Evolutionary conservation across 2,113 vertebrate species (phyloP).

Genomic region (Burhinus bistriatus): DNA sequence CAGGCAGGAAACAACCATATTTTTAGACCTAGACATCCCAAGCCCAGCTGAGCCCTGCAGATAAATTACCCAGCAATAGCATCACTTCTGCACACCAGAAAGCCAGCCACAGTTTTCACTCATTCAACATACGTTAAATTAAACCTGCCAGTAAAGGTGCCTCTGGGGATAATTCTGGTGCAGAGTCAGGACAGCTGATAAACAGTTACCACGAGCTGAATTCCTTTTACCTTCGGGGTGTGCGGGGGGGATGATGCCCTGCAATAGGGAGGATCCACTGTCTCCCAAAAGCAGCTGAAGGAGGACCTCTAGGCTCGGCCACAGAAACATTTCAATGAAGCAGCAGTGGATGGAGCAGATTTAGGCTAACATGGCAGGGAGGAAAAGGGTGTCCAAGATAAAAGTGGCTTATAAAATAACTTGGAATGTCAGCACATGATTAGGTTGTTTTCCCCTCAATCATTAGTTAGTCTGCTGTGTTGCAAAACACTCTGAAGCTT

Average conservation of each 20-base stretch:
- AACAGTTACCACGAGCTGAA: not conserved
- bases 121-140: not conserved
- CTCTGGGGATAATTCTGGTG: not conserved
- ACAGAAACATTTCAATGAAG: not conserved
- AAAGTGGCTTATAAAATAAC: slow-evolving; percentile 64
- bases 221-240: not conserved
- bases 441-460: slow-evolving; percentile 62
- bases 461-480: slow-evolving; percentile 44
- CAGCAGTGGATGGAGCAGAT: not conserved
- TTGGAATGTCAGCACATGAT: slow-evolving; percentile 67
- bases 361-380: not conserved
- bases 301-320: not conserved
- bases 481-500: slow-evolving; percentile 60
- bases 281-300: not conserved
- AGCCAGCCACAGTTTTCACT: not conserved
- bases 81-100: not conserved
- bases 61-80: not conserved
- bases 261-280: not conserved
- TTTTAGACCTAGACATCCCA: not conserved
- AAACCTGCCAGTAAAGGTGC: not conserved
- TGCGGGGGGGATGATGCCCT: not conserved
- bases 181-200: not conserved
- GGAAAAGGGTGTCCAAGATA: slow-evolving; percentile 19
- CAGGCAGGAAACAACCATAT: not conserved
- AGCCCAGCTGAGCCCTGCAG: not conserved